phyloP scores from a whole-genome alignment of 2,797 vertebrate genomes.

The Strix occidentalis region DNA sequence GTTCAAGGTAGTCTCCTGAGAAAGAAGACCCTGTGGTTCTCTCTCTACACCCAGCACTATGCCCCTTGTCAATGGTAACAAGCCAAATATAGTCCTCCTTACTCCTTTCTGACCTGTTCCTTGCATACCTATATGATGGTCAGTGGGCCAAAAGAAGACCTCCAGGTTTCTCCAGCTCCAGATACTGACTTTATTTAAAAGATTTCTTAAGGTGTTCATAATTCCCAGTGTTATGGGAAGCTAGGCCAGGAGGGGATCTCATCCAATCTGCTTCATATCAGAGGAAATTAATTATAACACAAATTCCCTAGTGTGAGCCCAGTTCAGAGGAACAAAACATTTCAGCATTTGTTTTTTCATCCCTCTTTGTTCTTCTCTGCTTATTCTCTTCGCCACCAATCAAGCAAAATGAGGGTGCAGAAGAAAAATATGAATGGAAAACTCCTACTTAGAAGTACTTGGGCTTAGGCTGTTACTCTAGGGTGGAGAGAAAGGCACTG shows the following conservation, averaged over 20 bases:
- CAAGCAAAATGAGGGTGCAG: not conserved
- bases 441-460: not conserved
- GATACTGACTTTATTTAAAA: not conserved
- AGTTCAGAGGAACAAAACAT: not conserved
- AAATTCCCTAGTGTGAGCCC: fast-evolving
- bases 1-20: not conserved
- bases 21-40: not conserved
- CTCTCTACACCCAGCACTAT: not conserved
- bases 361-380: not conserved
- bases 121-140: not conserved
- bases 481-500: not conserved
- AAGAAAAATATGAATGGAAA: not conserved
- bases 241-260: not conserved
- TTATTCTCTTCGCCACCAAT: not conserved
- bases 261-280: not conserved
- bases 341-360: not conserved
- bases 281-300: not conserved
- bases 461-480: not conserved
- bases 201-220: not conserved
- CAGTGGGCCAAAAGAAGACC: not conserved
- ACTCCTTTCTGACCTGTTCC: not conserved
- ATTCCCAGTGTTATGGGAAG: not conserved
- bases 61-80: not conserved
- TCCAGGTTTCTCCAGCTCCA: not conserved
- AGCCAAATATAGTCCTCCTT: not conserved